Evolutionary conservation across 2,113 vertebrate genomes (phyloP).

Genomic region (Alosa alosa): DNA sequence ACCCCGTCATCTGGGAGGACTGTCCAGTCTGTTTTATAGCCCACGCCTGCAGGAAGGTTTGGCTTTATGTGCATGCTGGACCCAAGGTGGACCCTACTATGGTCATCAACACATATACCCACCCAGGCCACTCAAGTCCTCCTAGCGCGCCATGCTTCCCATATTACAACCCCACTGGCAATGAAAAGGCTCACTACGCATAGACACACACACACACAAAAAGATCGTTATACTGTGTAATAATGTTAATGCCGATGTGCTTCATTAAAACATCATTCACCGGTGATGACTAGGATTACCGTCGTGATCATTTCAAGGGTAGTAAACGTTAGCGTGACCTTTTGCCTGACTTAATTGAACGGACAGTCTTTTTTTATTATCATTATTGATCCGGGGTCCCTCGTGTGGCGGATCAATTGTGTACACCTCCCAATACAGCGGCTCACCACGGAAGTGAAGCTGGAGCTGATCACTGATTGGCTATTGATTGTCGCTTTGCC

Average conservation of each 20-base stretch:
- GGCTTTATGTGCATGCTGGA: constrained; percentile 23
- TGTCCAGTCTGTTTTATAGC: constrained; percentile 39
- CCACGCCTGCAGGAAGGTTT: constrained; percentile 14
- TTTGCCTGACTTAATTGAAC: constrained; percentile 7
- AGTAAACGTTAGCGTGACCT: constrained; percentile 15
- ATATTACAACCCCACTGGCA: not conserved
- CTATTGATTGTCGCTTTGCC: constrained; percentile 48
- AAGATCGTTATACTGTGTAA: not conserved
- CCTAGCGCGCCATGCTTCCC: not conserved
- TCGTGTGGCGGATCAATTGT: constrained; percentile 41
- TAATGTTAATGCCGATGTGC: not conserved
- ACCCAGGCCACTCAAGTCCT: not conserved
- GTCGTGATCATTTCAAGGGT: constrained; percentile 1
- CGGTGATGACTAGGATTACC: constrained; percentile 4
- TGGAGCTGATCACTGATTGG: constrained; percentile 45
- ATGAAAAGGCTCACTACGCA: not conserved
- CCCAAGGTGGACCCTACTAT: not conserved
- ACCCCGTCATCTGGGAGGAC: constrained; percentile 25
- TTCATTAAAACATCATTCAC: constrained; percentile 19
- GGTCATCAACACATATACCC: not conserved
- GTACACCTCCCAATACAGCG: constrained; percentile 33
- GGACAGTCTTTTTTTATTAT: not conserved
- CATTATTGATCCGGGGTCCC: constrained; percentile 2
- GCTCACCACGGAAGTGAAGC: constrained; percentile 27
- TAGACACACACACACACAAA: constrained; percentile 17